A percentile compares a stretch with the other conserved stretches of the same genome.
These are phyloP conservation scores for Macquaria australasica DNA, from an alignment of 2,113 vertebrate species.

Conservation along the genomic window DNA sequence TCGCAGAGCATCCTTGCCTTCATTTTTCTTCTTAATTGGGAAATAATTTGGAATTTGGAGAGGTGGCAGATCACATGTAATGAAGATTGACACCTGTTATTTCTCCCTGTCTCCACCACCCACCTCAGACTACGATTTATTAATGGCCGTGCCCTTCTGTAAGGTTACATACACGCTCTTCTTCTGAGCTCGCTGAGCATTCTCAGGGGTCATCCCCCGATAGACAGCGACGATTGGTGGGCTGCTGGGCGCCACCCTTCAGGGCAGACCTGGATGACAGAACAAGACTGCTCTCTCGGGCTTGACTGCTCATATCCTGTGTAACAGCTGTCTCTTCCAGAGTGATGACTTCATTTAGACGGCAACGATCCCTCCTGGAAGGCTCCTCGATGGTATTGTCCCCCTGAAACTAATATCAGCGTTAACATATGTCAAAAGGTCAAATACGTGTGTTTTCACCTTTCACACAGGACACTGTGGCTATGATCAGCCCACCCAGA, in stretches of 20 bases:
- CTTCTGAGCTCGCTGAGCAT: slow-evolving; percentile 37
- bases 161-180: slow-evolving; percentile 55
- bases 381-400: slow-evolving; percentile 35
- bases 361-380: slow-evolving; percentile 38
- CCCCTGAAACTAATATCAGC: slow-evolving; percentile 67
- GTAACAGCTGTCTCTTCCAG: slow-evolving; percentile 68
- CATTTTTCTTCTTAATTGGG: slow-evolving; percentile 83
- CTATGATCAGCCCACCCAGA: slow-evolving; percentile 49
- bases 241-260: slow-evolving; percentile 49
- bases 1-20: slow-evolving; percentile 74
- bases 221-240: slow-evolving; percentile 49
- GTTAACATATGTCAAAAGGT: slow-evolving; percentile 71
- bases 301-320: slow-evolving; percentile 63
- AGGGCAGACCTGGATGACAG: slow-evolving; percentile 58
- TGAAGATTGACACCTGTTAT: slow-evolving; percentile 85
- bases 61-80: slow-evolving; percentile 78
- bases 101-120: slow-evolving; percentile 56
- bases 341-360: slow-evolving; percentile 73
- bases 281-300: slow-evolving; percentile 46
- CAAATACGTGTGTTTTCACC: slow-evolving; percentile 63
- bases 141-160: slow-evolving; percentile 66
- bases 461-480: slow-evolving; percentile 44
- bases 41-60: slow-evolving; percentile 83
- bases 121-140: slow-evolving; percentile 60
- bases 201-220: slow-evolving; percentile 59